A percentile compares a stretch with the other conserved stretches of the same genome.
Evolutionary conservation across 2,888 invertebrate species (phyloP).

Genomic region (Apodemia zela): DNA sequence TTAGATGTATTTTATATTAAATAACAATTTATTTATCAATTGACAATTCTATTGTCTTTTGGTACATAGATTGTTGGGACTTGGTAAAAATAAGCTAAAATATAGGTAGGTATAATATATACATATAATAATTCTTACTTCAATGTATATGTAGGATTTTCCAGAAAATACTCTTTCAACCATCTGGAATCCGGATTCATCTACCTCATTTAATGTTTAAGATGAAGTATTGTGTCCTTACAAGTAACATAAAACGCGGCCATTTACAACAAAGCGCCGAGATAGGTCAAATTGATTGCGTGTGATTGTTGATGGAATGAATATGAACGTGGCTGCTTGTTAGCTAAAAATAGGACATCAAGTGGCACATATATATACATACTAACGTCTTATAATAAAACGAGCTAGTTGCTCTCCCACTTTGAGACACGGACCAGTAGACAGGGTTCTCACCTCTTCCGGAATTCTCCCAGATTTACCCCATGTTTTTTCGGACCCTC

Average conservation of each 20-base stretch:
- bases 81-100: too few species aligned
- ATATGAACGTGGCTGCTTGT: conserved; percentile 42
- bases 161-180: too few species aligned
- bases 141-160: not conserved
- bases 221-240: not conserved
- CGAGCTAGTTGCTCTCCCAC: conserved; percentile 23
- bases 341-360: conserved; percentile 63
- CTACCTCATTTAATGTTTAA: not conserved
- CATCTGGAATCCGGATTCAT: too few species aligned
- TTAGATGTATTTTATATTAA: too few species aligned
- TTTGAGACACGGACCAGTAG: not conserved
- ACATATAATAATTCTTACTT: not conserved
- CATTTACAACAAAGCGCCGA: conserved; percentile 46
- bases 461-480: too few species aligned
- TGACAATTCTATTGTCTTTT: too few species aligned
- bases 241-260: conserved; percentile 14
- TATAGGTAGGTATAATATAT: too few species aligned
- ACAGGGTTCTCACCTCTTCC: too few species aligned
- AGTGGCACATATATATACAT: conserved; percentile 21
- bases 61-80: too few species aligned
- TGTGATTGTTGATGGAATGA: conserved; percentile 54
- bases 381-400: conserved; percentile 29
- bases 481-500: too few species aligned
- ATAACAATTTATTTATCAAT: too few species aligned
- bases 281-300: conserved; percentile 72